Base-by-base conservation (phyloP, 2,888 invertebrate genomes). In the Amblyteles armatorius region DNA sequence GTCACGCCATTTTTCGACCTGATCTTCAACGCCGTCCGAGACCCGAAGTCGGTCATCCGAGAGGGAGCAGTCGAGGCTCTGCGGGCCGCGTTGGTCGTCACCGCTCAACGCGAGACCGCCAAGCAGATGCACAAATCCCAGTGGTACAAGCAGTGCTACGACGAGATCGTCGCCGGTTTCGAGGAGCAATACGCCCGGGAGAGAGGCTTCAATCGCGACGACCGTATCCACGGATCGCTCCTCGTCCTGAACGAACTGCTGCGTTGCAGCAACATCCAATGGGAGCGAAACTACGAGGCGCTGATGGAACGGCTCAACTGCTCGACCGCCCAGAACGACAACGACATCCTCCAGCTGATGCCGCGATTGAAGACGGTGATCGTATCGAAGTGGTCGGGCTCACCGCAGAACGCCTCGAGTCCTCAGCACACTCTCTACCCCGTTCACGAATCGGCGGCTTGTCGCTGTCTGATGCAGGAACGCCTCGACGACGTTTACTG, bases 121-220 rank as follows among this genome's bases (percentile, higher is more conserved):
- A 98, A 98, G 93, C 98, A 98, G 92, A 97, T 97, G 57, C 97
- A 97, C 88, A 97, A 97, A 92, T 97, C 98, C 0, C 97, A 96
- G 88, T 99, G 99, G 98, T 98, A 98, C 93, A 97, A 97, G 92
- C 97, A 98, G 90, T 99, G 99, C 91, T 99, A 97, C 93, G 97
- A 98, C 87, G 98, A 99, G 94, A 97, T 98, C 1, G 96, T 96
- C 90, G 95, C 95, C 77, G 97, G 97, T 33, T 97, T 98, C 93
- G 97, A 97, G 90, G 97, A 97, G 19, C 88, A 93, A 0, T 91
- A 94, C 71, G 92, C 93, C 50, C 95, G 96, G 93, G 97, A 98
- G 91, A 97, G 97, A 92, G 97, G 97, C 84, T 96, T 97, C 79
- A 96, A 96, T 3, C 96, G 96, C 87, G 99, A 99, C 90, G 99